These are phyloP conservation scores for Sphaerophoria taeniata DNA, from an alignment of 2,888 invertebrate genomes.

Conservation along the genomic window DNA sequence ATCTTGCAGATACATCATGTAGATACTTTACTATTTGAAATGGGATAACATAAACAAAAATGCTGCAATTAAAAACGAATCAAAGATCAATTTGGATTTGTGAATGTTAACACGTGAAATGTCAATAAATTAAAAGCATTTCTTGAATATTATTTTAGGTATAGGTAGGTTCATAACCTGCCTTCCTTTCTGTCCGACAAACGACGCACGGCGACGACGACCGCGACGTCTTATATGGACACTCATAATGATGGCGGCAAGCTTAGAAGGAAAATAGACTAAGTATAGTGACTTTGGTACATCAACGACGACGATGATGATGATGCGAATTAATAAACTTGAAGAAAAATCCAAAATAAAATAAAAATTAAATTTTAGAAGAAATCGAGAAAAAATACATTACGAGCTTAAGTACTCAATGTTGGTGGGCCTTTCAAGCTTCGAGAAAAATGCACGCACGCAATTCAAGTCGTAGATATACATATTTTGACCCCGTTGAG, in stretches of 20 bases:
- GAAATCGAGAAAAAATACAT: no score
- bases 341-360: no score
- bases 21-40: constrained; percentile 67
- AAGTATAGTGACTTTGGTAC: no score
- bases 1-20: constrained; percentile 73
- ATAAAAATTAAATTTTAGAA: no score
- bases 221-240: no score
- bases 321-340: no score
- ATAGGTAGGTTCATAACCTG: not conserved
- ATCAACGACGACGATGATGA: no score
- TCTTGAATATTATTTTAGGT: not conserved
- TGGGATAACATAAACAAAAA: constrained; percentile 67
- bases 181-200: constrained; percentile 1
- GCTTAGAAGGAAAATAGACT: no score
- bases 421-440: not conserved
- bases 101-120: constrained; percentile 74
- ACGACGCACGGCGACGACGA: no score
- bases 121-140: constrained; percentile 70
- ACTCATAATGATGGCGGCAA: no score
- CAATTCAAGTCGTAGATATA: constrained; percentile 71
- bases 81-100: constrained; percentile 76
- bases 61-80: constrained; percentile 76
- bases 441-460: constrained; percentile 56
- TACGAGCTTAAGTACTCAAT: no score
- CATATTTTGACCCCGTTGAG: constrained; percentile 69